Evolutionary conservation across 2,113 vertebrate species (phyloP).

Genomic region (Hiodon tergisus): DNA sequence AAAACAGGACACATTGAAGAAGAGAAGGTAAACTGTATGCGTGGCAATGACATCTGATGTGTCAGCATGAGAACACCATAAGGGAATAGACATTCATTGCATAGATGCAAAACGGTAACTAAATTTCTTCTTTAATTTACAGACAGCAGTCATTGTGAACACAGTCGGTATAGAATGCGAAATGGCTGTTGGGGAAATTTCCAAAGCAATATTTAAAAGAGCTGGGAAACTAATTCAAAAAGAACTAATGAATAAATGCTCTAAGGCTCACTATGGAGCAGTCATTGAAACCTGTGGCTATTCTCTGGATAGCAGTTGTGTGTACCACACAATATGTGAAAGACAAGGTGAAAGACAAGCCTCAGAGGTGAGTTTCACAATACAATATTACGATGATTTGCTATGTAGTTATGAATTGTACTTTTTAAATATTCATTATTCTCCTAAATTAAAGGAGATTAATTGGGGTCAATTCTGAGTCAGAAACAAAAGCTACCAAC

Average conservation of each 20-base stretch:
- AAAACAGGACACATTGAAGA: slow-evolving; percentile 48
- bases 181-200: not conserved
- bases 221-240: slow-evolving; percentile 42
- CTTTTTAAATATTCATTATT: too few species aligned
- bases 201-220: slow-evolving; percentile 42
- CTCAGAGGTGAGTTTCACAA: slow-evolving; percentile 26
- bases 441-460: too few species aligned
- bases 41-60: too few species aligned
- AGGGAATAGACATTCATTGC: not conserved
- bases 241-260: rapidly evolving
- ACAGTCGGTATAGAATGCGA: rapidly evolving
- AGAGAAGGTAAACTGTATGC: slow-evolving; percentile 55
- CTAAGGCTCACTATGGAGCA: rapidly evolving
- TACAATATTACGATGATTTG: too few species aligned
- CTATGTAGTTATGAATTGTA: too few species aligned
- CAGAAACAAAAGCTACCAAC: too few species aligned
- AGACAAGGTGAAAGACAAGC: rapidly evolving
- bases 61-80: not conserved
- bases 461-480: too few species aligned
- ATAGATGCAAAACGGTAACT: too few species aligned
- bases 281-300: slow-evolving; percentile 41
- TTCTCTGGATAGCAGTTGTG: slow-evolving; percentile 29
- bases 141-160: slow-evolving; percentile 73
- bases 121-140: slow-evolving; percentile 30
- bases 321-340: slow-evolving; percentile 55